phyloP scores from a whole-genome alignment of 2,797 vertebrate genomes.

The Phataginus tetradactyla region DNA sequence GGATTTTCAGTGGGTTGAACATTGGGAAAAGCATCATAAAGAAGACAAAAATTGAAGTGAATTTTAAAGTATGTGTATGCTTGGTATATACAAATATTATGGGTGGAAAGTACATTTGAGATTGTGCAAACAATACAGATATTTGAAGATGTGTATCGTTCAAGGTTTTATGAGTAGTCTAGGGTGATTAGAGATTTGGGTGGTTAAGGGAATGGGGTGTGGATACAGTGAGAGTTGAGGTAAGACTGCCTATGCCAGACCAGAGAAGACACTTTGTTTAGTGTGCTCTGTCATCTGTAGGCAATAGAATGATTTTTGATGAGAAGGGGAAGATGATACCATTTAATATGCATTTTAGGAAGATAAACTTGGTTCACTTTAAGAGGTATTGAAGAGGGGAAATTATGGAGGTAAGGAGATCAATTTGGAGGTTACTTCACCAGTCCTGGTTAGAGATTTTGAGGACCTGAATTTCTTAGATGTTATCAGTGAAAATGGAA shows the following conservation, averaged over 20 bases:
- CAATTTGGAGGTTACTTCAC: not conserved
- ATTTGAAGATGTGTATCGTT: not conserved
- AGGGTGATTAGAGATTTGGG: not conserved
- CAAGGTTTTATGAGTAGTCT: not conserved
- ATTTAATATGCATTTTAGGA: constrained; percentile 22
- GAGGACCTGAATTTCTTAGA: not conserved
- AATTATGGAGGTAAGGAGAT: not conserved
- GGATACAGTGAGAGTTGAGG: not conserved
- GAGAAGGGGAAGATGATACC: not conserved
- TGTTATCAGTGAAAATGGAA: not conserved
- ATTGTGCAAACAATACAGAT: not conserved
- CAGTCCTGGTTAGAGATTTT: constrained; percentile 13
- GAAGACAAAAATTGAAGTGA: not conserved
- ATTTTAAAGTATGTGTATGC: constrained; percentile 1
- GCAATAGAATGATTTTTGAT: not conserved
- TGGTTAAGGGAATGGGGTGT: not conserved
- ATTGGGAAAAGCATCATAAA: not conserved
- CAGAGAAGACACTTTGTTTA: not conserved
- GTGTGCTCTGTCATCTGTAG: not conserved
- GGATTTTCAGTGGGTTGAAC: not conserved
- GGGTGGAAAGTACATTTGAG: not conserved
- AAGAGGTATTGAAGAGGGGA: not conserved
- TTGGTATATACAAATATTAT: not conserved
- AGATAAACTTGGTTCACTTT: not conserved
- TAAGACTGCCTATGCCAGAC: not conserved